Conservation (phyloP, 2,797 vertebrate genomes). For the Nasua narica region DNA sequence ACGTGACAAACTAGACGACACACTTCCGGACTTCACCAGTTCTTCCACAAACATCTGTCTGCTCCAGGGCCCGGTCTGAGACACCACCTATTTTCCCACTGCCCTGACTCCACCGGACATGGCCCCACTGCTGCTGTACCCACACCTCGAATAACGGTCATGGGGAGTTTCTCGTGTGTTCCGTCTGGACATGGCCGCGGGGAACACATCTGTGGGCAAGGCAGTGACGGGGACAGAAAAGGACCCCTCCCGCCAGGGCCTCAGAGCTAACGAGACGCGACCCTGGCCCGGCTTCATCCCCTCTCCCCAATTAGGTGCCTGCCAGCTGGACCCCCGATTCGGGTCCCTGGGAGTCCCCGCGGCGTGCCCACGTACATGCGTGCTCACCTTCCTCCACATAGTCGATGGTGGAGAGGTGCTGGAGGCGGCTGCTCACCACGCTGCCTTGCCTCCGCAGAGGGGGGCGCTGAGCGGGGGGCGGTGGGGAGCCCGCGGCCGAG, state of each 20-base stretch:
- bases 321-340: too few relatives aligned
- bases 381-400: constrained; percentile 92
- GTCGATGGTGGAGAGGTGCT: constrained; percentile 92
- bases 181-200: not conserved
- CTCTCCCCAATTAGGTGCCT: not conserved
- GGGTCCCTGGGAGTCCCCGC: rapidly evolving
- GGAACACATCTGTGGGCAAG: not conserved
- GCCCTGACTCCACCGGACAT: not conserved
- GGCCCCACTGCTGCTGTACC: not conserved
- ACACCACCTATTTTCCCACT: not conserved
- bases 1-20: rapidly evolving
- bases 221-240: not conserved
- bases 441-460: constrained; percentile 90
- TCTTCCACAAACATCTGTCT: not conserved
- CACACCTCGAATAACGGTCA: not conserved
- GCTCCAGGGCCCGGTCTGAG: not conserved
- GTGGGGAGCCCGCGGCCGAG: constrained; percentile 42
- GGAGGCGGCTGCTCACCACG: constrained; percentile 90
- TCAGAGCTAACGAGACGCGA: not conserved
- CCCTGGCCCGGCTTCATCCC: not conserved
- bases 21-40: not conserved
- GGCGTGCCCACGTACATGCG: rapidly evolving
- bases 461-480: constrained; percentile 66
- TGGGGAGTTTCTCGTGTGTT: not conserved
- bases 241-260: not conserved